These are phyloP conservation scores for Zaprionus vittiger DNA, from an alignment of 1,140 invertebrate genomes.

Conservation along the genomic window DNA sequence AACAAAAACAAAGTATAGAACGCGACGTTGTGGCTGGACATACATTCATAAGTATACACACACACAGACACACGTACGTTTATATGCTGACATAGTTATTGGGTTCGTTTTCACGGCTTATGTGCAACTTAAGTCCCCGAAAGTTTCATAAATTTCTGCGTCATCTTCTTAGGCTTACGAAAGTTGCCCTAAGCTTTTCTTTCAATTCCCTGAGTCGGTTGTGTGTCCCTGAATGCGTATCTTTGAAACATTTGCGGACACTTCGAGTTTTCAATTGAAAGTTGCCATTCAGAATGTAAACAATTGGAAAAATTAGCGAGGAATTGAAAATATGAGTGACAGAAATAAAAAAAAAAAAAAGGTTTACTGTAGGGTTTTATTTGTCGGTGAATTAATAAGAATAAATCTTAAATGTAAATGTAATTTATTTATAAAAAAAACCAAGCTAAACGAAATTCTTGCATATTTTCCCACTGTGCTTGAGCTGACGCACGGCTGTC, in stretches of 20 bases:
- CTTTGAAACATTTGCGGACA: conserved; percentile 54
- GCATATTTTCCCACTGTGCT: conserved; percentile 43
- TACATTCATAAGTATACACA: conserved; percentile 11
- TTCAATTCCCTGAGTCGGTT: conserved; percentile 50
- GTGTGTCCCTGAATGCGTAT: conserved; percentile 40
- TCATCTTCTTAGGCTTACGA: conserved; percentile 61
- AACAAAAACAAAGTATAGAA: conserved; percentile 51
- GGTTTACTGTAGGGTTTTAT: too few species aligned
- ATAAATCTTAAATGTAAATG: too few species aligned
- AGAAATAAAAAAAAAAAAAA: too few species aligned
- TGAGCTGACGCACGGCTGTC: conserved; percentile 10
- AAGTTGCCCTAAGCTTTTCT: conserved; percentile 42
- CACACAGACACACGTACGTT: background rate
- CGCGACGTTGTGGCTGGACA: conserved; percentile 24
- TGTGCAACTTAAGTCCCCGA: conserved; percentile 61
- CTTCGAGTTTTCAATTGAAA: conserved; percentile 54
- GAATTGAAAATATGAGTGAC: background rate
- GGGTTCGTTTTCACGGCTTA: conserved; percentile 76
- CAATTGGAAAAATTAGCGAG: background rate
- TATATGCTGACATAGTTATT: conserved; percentile 42
- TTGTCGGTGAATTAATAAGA: too few species aligned
- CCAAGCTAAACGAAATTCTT: background rate
- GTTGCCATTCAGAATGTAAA: conserved; percentile 30
- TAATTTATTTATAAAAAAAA: too few species aligned
- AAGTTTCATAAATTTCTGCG: conserved; percentile 75